Percentiles rank a stretch among this genome's conserved stretches.
phyloP scores from a whole-genome alignment of 2,113 vertebrate genomes.

The Mirounga angustirostris region DNA sequence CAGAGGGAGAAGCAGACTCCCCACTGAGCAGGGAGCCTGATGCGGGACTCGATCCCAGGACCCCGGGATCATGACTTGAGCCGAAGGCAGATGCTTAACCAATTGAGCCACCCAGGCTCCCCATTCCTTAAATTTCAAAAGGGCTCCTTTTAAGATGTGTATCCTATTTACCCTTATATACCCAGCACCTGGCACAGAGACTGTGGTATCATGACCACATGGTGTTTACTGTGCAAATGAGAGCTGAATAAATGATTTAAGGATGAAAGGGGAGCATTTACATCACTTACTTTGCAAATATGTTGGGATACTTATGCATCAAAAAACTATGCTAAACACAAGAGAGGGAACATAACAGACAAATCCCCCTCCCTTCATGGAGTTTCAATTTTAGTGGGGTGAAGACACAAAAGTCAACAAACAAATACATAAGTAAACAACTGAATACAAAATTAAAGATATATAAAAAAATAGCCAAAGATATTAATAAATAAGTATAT shows the following conservation, averaged over 20 bases:
- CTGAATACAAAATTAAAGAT: neutral
- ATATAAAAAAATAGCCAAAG: neutral
- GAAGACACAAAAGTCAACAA: neutral
- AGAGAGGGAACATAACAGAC: neutral
- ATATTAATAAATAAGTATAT: neutral
- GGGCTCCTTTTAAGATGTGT: neutral
- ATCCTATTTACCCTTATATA: neutral
- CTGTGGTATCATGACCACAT: neutral
- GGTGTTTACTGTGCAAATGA: neutral
- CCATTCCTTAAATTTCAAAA: neutral
- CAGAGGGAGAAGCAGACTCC: neutral
- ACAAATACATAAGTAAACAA: neutral
- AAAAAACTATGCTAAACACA: neutral
- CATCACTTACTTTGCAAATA: neutral
- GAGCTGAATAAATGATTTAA: neutral
- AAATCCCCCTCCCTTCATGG: neutral
- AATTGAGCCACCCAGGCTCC: neutral
- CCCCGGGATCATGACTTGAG: no score
- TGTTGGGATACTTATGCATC: neutral
- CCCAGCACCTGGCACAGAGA: neutral
- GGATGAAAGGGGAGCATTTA: neutral
- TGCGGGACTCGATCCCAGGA: neutral
- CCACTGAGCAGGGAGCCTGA: neutral
- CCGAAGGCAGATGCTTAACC: neutral
- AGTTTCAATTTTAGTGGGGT: neutral